A percentile compares a stretch with the other conserved stretches of the same genome.
phyloP scores from a whole-genome alignment of 1,140 invertebrate species.

The Drosophila grimshawi region DNA sequence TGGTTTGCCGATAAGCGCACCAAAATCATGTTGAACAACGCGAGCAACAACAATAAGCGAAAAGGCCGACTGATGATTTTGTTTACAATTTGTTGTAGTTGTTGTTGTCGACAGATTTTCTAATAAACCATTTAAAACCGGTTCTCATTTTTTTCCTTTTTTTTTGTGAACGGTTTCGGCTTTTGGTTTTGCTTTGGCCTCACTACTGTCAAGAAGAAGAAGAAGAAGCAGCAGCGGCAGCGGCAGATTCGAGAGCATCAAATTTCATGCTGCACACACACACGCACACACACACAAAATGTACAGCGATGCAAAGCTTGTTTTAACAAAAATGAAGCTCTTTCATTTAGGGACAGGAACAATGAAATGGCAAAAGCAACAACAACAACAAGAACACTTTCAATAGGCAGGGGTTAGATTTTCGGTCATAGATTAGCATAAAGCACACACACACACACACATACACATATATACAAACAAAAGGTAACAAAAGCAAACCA shows the following conservation, averaged over 20 bases:
- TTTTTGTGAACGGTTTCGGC: conserved; percentile 74
- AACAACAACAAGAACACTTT: conserved; percentile 69
- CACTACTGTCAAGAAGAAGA: conserved; percentile 56
- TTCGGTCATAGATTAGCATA: conserved; percentile 77
- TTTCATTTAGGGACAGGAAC: conserved; percentile 61
- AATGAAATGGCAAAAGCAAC: conserved; percentile 23
- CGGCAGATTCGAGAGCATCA: conserved; percentile 58
- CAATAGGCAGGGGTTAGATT: conserved; percentile 70
- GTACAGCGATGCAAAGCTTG: conserved; percentile 62
- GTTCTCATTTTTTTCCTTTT: conserved; percentile 66
- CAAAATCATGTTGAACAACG: conserved; percentile 50
- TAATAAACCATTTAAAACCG: conserved; percentile 80
- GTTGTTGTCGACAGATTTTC: conserved; percentile 74
- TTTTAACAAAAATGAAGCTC: conserved; percentile 76
- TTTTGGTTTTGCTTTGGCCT: conserved; percentile 50
- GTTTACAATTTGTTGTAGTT: conserved; percentile 72
- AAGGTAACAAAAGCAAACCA: conserved; percentile 73
- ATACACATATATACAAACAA: conserved; percentile 28
- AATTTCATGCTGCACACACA: conserved; percentile 73
- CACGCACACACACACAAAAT: conserved; percentile 8
- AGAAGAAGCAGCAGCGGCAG: conserved; percentile 51
- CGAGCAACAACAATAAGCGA: conserved; percentile 21
- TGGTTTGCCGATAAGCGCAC: conserved; percentile 72
- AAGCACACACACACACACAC: conserved; percentile 46
- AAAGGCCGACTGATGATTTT: conserved; percentile 65